These are phyloP conservation scores for Parazoanthus swiftii DNA, from an alignment of 92 coral and sea anemone genomes.

Conservation along the genomic window DNA sequence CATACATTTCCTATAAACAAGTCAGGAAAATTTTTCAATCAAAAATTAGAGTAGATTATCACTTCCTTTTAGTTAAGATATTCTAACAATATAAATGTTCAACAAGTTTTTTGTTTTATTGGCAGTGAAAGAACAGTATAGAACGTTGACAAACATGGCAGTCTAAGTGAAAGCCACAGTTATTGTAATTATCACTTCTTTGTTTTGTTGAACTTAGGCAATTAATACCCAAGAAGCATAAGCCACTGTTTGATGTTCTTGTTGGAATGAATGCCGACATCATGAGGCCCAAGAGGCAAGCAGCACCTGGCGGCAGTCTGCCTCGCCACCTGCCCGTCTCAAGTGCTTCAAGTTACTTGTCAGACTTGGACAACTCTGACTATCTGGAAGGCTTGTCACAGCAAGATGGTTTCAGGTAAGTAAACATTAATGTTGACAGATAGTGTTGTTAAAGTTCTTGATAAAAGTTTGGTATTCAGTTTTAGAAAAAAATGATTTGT, in stretches of 20 bases:
- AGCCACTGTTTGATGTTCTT: slow-evolving; percentile 77
- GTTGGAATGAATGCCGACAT: slow-evolving; percentile 63
- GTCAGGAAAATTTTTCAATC: too few species aligned
- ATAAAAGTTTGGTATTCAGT: too few species aligned
- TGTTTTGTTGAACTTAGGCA: not conserved
- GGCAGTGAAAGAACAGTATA: too few species aligned
- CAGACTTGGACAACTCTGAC: slow-evolving; percentile 15
- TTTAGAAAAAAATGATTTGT: too few species aligned
- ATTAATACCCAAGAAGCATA: slow-evolving; percentile 69
- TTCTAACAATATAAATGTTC: too few species aligned
- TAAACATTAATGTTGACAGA: not conserved
- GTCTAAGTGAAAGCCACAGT: not conserved
- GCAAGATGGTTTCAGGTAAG: slow-evolving; percentile 33
- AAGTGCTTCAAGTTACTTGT: slow-evolving; percentile 40
- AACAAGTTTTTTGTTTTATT: too few species aligned
- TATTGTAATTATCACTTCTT: not conserved
- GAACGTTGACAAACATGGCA: too few species aligned
- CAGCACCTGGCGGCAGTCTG: slow-evolving; percentile 49
- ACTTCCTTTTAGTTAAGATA: too few species aligned
- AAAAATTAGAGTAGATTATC: not conserved
- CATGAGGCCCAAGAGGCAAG: slow-evolving; percentile 35
- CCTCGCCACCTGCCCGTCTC: slow-evolving; percentile 38
- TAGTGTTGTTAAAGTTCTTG: too few species aligned
- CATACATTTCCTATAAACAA: too few species aligned
- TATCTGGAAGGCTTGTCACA: slow-evolving; percentile 14